A percentile compares a stretch with the other conserved stretches of the same genome.
Conservation (phyloP, 2,888 invertebrate genomes). For the Megaustenia siamemsis region DNA sequence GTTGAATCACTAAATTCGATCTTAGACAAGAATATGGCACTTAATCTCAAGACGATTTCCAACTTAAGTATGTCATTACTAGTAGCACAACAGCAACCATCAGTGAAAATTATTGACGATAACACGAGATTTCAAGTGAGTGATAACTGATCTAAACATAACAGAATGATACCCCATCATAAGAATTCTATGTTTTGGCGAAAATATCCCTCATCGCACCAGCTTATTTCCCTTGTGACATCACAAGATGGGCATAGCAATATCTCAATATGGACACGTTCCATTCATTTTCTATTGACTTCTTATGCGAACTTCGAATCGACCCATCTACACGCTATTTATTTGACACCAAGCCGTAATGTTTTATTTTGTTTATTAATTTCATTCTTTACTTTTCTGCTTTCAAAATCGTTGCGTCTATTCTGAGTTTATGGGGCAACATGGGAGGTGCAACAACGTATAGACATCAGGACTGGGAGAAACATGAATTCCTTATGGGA, state of each 20-base stretch:
- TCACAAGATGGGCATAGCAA: constrained; percentile 10
- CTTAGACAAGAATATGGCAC: too few species aligned
- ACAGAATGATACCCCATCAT: not conserved
- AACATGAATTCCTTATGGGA: too few species aligned
- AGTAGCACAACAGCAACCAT: too few species aligned
- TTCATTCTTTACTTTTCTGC: not conserved
- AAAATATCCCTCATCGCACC: constrained; percentile 1
- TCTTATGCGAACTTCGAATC: not conserved
- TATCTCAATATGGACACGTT: constrained; percentile 15
- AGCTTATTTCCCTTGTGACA: constrained; percentile 26
- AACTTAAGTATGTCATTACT: too few species aligned
- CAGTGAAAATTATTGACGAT: too few species aligned
- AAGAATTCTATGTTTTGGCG: not conserved
- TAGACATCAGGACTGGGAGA: too few species aligned
- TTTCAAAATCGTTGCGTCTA: too few species aligned
- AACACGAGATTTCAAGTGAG: not conserved
- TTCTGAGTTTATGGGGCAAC: too few species aligned
- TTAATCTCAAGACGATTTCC: too few species aligned
- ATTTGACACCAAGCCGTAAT: not conserved
- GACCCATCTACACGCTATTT: not conserved
- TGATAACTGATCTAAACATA: not conserved
- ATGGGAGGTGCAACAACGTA: too few species aligned
- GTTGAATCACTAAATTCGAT: too few species aligned
- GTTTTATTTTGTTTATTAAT: not conserved
- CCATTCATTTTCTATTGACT: constrained; percentile 27